A percentile compares a stretch with the other conserved stretches of the same genome.
phyloP scores from a whole-genome alignment of 2,113 vertebrate genomes.

The Calonectris borealis region DNA sequence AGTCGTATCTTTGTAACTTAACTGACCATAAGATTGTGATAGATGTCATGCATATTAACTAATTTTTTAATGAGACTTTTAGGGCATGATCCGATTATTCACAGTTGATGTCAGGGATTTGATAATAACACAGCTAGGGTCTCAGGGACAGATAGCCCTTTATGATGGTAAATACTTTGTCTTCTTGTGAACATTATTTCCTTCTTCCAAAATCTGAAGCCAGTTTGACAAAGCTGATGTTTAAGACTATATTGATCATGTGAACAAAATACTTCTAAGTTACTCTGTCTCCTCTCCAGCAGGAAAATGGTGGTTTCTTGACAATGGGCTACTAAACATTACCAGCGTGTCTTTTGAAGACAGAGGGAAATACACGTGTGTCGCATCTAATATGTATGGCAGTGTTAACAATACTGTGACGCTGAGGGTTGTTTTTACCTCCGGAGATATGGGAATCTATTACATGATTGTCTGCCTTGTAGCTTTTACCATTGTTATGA shows the following conservation, averaged over 20 bases:
- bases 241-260: not conserved
- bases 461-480: conserved; percentile 98
- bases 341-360: conserved; percentile 90
- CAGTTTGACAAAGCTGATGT: not conserved
- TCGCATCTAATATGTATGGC: conserved; percentile 85
- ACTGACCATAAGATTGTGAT: not conserved
- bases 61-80: not conserved
- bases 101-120: not conserved
- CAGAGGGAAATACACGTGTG: conserved; percentile 93
- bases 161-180: not conserved
- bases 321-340: conserved; percentile 89
- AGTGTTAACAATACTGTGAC: conserved; percentile 92
- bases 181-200: not conserved
- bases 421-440: conserved; percentile 89
- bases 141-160: not conserved
- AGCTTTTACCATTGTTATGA: conserved; percentile 96
- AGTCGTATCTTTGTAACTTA: not conserved
- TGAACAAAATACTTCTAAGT: not conserved
- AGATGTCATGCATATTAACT: not conserved
- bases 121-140: not conserved
- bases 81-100: not conserved
- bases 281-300: conserved; percentile 53
- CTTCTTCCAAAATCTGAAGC: not conserved
- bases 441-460: conserved; percentile 96
- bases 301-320: conserved; percentile 89